These are phyloP conservation scores for Cacoxenus indagator DNA, from an alignment of 2,888 invertebrate genomes.

Conservation along the genomic window DNA sequence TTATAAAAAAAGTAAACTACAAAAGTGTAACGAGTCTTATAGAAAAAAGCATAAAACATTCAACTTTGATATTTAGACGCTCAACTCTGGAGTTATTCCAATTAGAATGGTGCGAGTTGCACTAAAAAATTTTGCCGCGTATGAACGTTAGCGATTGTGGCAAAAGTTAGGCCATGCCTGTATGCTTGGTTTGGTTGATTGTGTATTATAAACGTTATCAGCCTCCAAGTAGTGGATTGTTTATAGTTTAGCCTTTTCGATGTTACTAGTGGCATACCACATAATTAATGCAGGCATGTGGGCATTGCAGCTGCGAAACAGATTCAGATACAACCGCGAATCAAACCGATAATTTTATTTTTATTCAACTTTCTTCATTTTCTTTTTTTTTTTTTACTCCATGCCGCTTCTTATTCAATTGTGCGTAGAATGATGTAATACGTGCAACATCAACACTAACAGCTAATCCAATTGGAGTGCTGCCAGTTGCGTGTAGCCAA, in stretches of 20 bases:
- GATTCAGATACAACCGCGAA: no score
- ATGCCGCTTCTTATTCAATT: slow-evolving; percentile 14
- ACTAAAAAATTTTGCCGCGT: neutral
- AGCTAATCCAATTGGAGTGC: neutral
- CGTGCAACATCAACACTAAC: slow-evolving; percentile 18
- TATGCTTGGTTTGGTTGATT: no score
- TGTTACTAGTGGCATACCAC: no score
- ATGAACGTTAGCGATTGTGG: neutral
- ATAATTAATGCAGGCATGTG: no score
- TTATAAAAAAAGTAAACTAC: neutral
- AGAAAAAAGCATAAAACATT: neutral
- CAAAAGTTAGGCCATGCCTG: no score
- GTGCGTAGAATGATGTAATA: slow-evolving; percentile 25
- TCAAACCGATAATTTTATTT: no score
- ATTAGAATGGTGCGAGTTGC: neutral
- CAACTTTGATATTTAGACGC: neutral
- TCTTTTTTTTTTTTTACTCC: neutral
- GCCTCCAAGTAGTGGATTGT: neutral
- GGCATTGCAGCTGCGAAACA: no score
- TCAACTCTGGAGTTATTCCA: neutral
- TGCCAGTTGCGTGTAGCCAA: neutral
- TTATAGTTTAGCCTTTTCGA: no score
- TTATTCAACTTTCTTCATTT: no score
- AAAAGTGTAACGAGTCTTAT: neutral
- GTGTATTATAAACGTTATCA: neutral